These are phyloP conservation scores for Hydrolagus affinis DNA, from an alignment of 2,113 vertebrate species.

Conservation along the genomic window DNA sequence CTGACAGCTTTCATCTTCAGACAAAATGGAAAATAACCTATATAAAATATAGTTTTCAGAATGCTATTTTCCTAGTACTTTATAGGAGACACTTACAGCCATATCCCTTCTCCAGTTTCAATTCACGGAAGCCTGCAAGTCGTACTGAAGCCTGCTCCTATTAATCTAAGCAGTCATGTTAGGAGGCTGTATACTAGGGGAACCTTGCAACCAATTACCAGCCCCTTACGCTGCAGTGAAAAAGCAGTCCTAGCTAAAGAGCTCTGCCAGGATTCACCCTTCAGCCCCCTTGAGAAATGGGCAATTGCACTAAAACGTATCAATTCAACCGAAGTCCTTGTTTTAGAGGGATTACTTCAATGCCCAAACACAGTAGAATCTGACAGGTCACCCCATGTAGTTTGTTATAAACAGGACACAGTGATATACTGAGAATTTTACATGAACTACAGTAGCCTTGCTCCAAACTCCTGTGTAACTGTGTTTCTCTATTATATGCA, in stretches of 20 bases:
- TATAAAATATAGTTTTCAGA: neutral
- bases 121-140: conserved; percentile 19
- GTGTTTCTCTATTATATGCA: neutral
- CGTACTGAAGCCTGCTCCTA: conserved; percentile 23
- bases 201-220: conserved; percentile 31
- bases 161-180: conserved; percentile 30
- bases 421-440: neutral
- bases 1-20: conserved; percentile 8
- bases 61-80: neutral
- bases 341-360: neutral
- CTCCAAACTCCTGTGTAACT: neutral
- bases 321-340: neutral
- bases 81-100: neutral
- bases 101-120: conserved; percentile 28
- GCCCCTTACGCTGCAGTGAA: conserved; percentile 20
- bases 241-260: neutral
- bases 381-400: neutral
- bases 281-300: conserved; percentile 4
- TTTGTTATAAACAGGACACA: neutral
- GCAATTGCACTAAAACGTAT: neutral
- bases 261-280: neutral
- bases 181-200: conserved; percentile 23
- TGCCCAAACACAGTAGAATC: conserved; percentile 4
- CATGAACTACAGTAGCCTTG: neutral
- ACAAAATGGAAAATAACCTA: neutral